Conservation (phyloP, 2,113 vertebrate genomes). For the Urocolius indicus region DNA sequence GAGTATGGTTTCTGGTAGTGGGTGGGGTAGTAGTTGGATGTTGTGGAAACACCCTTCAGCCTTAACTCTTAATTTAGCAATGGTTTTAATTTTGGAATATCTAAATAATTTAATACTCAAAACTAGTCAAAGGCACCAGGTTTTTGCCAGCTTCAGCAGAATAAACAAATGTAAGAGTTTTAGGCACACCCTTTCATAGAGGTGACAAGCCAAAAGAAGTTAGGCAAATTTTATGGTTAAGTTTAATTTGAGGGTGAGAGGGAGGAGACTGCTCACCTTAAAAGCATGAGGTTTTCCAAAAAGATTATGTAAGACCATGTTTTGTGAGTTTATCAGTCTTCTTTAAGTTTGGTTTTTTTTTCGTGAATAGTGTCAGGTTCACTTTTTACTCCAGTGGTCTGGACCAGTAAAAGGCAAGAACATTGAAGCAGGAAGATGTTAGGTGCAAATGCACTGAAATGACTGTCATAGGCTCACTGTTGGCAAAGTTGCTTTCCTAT, state of each 20-base stretch:
- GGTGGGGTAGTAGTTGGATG: neutral
- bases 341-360: neutral
- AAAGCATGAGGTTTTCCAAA: neutral
- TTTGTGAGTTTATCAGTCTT: neutral
- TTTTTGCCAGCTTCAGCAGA: conserved; percentile 7
- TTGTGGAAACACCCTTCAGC: neutral
- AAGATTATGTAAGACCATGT: neutral
- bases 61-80: conserved; percentile 14
- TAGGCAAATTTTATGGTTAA: conserved; percentile 4
- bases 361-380: neutral
- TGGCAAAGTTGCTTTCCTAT: neutral
- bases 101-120: neutral
- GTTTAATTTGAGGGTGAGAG: neutral
- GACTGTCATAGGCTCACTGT: neutral
- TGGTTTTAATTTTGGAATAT: conserved; percentile 17
- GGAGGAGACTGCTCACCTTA: neutral
- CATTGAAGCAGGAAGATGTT: neutral
- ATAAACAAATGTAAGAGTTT: neutral
- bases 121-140: neutral
- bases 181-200: neutral
- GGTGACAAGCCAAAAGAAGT: conserved; percentile 22
- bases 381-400: neutral
- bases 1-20: neutral
- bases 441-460: neutral
- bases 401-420: neutral